These are phyloP conservation scores for Rhabditoides inermis DNA, from an alignment of 2,888 invertebrate genomes.

Conservation along the genomic window DNA sequence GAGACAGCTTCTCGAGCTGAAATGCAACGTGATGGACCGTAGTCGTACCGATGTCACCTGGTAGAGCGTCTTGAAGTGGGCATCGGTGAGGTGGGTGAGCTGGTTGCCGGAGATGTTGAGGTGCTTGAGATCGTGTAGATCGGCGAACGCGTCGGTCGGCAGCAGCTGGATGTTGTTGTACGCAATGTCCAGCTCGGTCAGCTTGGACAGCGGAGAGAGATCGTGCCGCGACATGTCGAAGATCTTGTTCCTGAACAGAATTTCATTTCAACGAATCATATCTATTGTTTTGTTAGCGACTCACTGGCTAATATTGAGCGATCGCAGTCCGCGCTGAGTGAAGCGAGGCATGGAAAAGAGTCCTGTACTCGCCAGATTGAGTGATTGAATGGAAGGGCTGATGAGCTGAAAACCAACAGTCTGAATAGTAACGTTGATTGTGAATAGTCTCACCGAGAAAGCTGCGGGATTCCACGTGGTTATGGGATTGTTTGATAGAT, in stretches of 20 bases:
- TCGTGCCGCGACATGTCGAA: slow-evolving; percentile 42
- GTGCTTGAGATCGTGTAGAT: slow-evolving; percentile 33
- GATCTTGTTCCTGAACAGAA: slow-evolving; percentile 38
- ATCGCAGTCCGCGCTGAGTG: slow-evolving; percentile 26
- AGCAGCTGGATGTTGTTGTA: slow-evolving; percentile 39
- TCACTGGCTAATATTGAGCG: slow-evolving; percentile 43
- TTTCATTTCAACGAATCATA: neutral
- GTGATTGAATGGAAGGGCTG: slow-evolving; percentile 28
- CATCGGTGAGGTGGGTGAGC: slow-evolving; percentile 24
- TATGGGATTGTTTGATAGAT: slow-evolving; percentile 47
- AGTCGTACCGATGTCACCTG: slow-evolving; percentile 16
- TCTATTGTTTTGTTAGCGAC: slow-evolving; percentile 2
- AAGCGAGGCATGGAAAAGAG: slow-evolving; percentile 47
- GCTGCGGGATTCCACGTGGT: slow-evolving; percentile 50
- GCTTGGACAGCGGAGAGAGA: slow-evolving; percentile 23
- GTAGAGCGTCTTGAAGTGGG: slow-evolving; percentile 29
- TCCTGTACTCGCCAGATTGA: slow-evolving; percentile 48
- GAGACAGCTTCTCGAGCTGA: slow-evolving; percentile 31
- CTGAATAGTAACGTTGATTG: neutral
- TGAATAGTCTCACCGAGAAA: slow-evolving; percentile 25
- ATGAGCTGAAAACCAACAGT: slow-evolving; percentile 24
- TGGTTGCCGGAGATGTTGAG: slow-evolving; percentile 46
- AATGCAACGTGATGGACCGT: neutral
- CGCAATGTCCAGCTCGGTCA: slow-evolving; percentile 30
- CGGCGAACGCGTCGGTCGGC: slow-evolving; percentile 24